These are phyloP conservation scores for Acrossocheilus fasciatus DNA, from an alignment of 2,797 vertebrate genomes.

Conservation along the genomic window DNA sequence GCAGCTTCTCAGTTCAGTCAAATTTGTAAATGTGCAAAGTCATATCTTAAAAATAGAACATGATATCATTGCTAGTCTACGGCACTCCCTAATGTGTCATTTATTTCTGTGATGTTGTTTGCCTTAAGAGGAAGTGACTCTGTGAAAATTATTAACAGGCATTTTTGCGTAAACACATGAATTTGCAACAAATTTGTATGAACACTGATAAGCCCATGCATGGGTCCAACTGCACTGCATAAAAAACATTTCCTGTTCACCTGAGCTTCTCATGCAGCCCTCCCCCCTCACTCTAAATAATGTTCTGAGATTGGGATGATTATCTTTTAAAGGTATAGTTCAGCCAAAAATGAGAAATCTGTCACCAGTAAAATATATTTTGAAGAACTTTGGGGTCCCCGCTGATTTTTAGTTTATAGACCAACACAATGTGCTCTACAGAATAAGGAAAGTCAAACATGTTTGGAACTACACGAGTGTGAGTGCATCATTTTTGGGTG, in stretches of 20 bases:
- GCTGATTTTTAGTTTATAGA: not conserved
- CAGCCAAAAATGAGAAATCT: not conserved
- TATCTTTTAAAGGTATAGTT: not conserved
- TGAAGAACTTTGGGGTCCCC: not conserved
- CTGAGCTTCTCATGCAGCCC: not conserved
- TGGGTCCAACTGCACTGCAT: not conserved
- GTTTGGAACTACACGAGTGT: too few species aligned
- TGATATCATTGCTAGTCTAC: conserved; percentile 10
- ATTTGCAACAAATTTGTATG: conserved; percentile 32
- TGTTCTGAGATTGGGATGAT: too few species aligned
- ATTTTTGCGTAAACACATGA: conserved; percentile 4
- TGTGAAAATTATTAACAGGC: conserved; percentile 29
- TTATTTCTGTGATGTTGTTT: not conserved
- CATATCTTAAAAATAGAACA: conserved; percentile 29
- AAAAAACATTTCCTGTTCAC: conserved; percentile 24
- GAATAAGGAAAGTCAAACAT: not conserved
- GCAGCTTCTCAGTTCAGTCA: not conserved
- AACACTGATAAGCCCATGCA: conserved; percentile 2
- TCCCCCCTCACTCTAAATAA: not conserved
- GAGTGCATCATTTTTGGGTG: not conserved
- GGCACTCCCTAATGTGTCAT: conserved; percentile 23
- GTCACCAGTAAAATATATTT: not conserved
- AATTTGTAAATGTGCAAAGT: conserved; percentile 23
- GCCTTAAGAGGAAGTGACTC: conserved; percentile 19
- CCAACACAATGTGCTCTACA: not conserved